Evolutionary conservation across 2,113 vertebrate genomes (phyloP).

Genomic region (Triplophysa tibetana): DNA sequence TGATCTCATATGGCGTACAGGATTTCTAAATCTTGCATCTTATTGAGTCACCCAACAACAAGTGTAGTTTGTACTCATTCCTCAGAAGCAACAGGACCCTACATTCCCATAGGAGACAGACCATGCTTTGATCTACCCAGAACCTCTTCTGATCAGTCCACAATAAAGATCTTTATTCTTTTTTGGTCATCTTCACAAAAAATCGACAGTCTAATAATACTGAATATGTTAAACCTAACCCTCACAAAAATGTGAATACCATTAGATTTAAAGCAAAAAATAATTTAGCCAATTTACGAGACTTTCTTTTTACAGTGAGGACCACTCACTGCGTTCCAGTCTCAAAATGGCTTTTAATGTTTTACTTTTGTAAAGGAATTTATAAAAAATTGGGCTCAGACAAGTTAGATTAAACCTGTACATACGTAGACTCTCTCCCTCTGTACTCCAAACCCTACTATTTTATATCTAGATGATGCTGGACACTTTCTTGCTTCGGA

Average conservation of each 20-base stretch:
- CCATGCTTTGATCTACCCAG: slow-evolving; percentile 41
- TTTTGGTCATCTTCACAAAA: slow-evolving; percentile 9
- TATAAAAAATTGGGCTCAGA: too few relatives aligned
- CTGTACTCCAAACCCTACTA: slow-evolving; percentile 3
- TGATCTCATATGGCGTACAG: slow-evolving; percentile 23
- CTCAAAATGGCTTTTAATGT: too few relatives aligned
- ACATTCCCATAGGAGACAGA: slow-evolving; percentile 43
- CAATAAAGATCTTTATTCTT: slow-evolving; percentile 18
- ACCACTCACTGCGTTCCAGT: too few relatives aligned
- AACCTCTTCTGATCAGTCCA: slow-evolving; percentile 40
- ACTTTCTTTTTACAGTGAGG: too few relatives aligned
- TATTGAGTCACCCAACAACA: slow-evolving; percentile 57
- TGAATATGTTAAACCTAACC: too few relatives aligned
- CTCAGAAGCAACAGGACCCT: slow-evolving; percentile 23
- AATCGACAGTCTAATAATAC: neutral
- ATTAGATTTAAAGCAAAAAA: too few relatives aligned
- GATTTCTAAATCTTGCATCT: slow-evolving; percentile 49
- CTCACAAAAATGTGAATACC: neutral
- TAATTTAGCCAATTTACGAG: too few relatives aligned
- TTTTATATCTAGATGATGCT: slow-evolving; percentile 38
- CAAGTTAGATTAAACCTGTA: too few relatives aligned
- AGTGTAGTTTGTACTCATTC: slow-evolving; percentile 34
- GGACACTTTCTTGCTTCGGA: slow-evolving; percentile 15
- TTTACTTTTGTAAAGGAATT: too few relatives aligned
- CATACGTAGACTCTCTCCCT: neutral